Conservation (phyloP, 2,888 invertebrate species). For the Agapostemon virescens region DNA sequence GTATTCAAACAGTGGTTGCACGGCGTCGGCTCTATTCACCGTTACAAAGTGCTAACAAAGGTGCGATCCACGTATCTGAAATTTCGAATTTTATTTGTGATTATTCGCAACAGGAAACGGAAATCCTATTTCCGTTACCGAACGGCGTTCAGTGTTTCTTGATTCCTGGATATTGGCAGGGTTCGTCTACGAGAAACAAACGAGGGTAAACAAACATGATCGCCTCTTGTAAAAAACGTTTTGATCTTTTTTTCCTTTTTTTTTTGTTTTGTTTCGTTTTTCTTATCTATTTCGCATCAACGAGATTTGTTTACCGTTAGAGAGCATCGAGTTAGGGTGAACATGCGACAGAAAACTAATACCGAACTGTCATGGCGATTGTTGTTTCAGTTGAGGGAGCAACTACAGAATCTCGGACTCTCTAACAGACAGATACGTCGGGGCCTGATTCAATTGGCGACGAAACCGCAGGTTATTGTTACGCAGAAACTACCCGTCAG, state of each 20-base stretch:
- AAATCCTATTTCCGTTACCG: not conserved
- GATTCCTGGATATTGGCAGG: too few species aligned
- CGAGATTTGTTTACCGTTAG: not conserved
- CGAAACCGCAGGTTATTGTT: constrained; percentile 53
- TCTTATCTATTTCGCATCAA: too few species aligned
- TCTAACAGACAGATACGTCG: constrained; percentile 36
- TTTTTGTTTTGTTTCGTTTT: not conserved
- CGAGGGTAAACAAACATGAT: not conserved
- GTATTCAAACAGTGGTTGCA: constrained; percentile 58
- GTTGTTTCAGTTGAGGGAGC: constrained; percentile 63
- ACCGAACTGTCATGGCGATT: constrained; percentile 25
- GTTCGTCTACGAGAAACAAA: constrained; percentile 6
- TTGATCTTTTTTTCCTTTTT: not conserved
- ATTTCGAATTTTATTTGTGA: not conserved
- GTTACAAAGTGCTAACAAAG: constrained; percentile 53
- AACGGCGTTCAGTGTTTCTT: too few species aligned
- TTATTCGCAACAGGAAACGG: not conserved
- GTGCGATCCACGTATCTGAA: constrained; percentile 32
- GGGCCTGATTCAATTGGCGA: constrained; percentile 61
- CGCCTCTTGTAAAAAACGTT: not conserved
- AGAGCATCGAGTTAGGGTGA: not conserved
- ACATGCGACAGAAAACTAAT: constrained; percentile 21
- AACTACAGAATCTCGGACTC: constrained; percentile 54
- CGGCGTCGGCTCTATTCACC: constrained; percentile 47
- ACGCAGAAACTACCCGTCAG: not conserved